phyloP scores from a whole-genome alignment of 37 sponge, comb jelly and placozoan genomes.

The Geodia barretti region DNA sequence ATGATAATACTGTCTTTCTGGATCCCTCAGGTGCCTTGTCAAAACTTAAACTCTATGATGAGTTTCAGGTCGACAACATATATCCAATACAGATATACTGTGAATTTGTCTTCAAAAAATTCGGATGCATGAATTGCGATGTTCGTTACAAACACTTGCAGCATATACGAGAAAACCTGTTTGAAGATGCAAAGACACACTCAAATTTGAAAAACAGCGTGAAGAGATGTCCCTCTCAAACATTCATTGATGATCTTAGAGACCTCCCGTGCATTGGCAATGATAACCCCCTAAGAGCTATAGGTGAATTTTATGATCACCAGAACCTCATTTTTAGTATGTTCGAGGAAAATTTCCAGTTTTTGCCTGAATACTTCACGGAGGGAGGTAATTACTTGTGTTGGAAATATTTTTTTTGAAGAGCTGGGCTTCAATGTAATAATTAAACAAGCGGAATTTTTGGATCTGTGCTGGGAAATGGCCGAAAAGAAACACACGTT shows the following conservation, averaged over 20 bases:
- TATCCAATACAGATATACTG: constrained; percentile 17
- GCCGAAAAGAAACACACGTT: not conserved
- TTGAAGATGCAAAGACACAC: not conserved
- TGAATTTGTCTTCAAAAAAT: constrained; percentile 35
- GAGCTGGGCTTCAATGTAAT: constrained; percentile 10
- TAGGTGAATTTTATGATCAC: constrained; percentile 29
- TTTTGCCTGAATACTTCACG: constrained; percentile 24
- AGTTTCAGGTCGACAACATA: constrained; percentile 16
- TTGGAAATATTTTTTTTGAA: constrained; percentile 23
- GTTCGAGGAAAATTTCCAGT: constrained; percentile 17
- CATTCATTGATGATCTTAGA: constrained; percentile 5
- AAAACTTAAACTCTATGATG: not conserved
- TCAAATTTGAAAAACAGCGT: not conserved
- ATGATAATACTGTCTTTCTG: constrained; percentile 23
- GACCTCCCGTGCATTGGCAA: constrained; percentile 33
- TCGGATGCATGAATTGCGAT: constrained; percentile 21
- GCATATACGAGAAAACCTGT: constrained; percentile 38
- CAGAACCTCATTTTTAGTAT: constrained; percentile 13
- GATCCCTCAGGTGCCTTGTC: constrained; percentile 27
- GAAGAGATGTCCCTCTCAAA: not conserved
- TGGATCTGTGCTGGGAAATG: constrained; percentile 5
- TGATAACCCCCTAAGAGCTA: constrained; percentile 12
- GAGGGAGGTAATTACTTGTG: not conserved
- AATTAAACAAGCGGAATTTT: constrained; percentile 18
- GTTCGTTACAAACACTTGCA: constrained; percentile 40